These are phyloP conservation scores for Desmodus rotundus DNA, from an alignment of 2,113 vertebrate species.

Conservation along the genomic window DNA sequence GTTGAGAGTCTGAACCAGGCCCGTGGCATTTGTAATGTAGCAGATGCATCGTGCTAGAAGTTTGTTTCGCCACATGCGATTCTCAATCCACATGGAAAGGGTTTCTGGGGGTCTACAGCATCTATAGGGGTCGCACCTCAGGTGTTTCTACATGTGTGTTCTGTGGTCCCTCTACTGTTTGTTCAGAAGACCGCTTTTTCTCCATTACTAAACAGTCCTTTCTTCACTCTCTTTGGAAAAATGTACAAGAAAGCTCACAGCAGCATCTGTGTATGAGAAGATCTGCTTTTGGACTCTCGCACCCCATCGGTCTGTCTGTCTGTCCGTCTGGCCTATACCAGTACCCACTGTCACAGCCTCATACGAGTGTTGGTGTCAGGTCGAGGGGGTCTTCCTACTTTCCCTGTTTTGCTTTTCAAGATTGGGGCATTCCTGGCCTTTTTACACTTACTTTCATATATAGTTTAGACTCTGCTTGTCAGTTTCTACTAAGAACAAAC, in stretches of 20 bases:
- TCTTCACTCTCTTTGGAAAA: neutral
- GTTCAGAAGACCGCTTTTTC: neutral
- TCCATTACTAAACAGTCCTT: neutral
- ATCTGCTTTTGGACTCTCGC: neutral
- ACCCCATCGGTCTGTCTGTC: neutral
- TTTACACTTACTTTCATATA: constrained; percentile 13
- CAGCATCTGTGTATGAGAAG: neutral
- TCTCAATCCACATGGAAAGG: neutral
- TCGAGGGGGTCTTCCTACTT: neutral
- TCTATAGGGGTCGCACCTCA: neutral
- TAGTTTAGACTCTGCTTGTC: neutral
- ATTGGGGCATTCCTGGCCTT: neutral
- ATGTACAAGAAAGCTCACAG: neutral
- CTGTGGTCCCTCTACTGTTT: neutral
- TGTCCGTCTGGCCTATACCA: neutral
- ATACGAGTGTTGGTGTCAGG: neutral
- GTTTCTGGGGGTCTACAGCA: neutral
- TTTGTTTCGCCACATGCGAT: neutral
- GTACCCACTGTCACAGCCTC: neutral
- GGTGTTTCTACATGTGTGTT: neutral
- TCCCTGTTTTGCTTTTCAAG: neutral
- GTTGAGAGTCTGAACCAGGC: neutral
- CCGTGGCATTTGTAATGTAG: neutral
- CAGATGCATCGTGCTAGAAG: neutral
- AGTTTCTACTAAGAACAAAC: neutral